Evolutionary conservation across 2,113 vertebrate genomes (phyloP).

Genomic region (Phrynosoma platyrhinos): DNA sequence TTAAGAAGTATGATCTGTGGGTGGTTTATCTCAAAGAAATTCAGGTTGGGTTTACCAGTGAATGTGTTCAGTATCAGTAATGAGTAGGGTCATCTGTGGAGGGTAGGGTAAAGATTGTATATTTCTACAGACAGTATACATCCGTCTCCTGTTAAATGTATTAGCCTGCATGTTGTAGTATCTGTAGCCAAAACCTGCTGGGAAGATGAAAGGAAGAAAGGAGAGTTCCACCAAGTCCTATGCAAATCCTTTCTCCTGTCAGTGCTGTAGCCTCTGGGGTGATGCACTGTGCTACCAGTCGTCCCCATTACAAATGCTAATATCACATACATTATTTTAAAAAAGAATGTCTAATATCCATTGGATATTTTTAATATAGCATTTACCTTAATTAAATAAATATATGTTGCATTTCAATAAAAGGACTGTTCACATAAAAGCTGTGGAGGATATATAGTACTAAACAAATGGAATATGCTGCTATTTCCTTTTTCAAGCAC

Average conservation of each 20-base stretch:
- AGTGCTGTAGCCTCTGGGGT: neutral
- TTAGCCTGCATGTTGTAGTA: neutral
- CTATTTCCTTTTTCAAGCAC: neutral
- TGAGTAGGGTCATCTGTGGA: neutral
- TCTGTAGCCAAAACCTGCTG: neutral
- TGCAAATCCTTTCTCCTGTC: neutral
- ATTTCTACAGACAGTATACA: neutral
- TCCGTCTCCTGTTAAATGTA: neutral
- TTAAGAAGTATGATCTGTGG: neutral
- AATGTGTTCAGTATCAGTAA: neutral
- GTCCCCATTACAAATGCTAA: neutral
- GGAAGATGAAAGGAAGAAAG: neutral
- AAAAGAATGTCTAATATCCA: neutral
- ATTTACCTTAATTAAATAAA: neutral
- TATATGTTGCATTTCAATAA: constrained; percentile 36
- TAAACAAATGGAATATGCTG: constrained; percentile 30
- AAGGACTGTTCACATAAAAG: constrained; percentile 35
- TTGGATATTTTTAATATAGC: neutral
- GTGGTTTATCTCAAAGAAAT: neutral
- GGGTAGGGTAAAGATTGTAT: neutral
- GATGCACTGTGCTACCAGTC: neutral
- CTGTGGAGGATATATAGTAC: constrained; percentile 13
- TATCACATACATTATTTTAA: neutral
- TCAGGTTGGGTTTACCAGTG: neutral
- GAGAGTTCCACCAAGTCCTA: neutral